Conservation (phyloP, 2,797 vertebrate genomes). For the Lepus oiostolus region DNA sequence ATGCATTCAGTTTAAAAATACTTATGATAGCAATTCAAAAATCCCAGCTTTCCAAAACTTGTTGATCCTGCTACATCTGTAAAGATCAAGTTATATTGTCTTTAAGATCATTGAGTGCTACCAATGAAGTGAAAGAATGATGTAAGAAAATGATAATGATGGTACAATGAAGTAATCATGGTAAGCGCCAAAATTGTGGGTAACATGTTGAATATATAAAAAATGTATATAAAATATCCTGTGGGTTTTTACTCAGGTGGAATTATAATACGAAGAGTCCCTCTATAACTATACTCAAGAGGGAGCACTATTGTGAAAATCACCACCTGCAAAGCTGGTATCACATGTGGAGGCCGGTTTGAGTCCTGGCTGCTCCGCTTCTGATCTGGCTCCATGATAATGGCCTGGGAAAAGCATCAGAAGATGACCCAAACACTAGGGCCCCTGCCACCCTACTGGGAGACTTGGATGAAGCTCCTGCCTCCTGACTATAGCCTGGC, state of each 20-base stretch:
- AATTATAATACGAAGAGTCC: not conserved
- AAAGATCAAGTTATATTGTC: not conserved
- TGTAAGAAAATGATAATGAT: not conserved
- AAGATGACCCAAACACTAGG: too few species aligned
- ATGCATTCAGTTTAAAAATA: conserved; percentile 17
- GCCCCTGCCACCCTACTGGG: too few species aligned
- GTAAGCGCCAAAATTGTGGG: not conserved
- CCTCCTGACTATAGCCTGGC: too few species aligned
- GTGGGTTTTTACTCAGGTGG: not conserved
- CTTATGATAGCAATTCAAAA: not conserved
- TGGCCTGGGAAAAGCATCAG: too few species aligned
- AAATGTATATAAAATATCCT: not conserved
- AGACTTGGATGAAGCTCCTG: too few species aligned
- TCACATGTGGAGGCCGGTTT: too few species aligned
- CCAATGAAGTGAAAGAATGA: not conserved
- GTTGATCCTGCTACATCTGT: not conserved
- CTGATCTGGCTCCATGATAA: too few species aligned
- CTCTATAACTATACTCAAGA: too few species aligned
- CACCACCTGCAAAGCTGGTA: too few species aligned
- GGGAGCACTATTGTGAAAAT: too few species aligned
- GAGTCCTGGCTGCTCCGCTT: too few species aligned
- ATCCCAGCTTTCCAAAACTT: not conserved
- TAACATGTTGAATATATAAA: not conserved
- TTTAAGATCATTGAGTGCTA: not conserved
- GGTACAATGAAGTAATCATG: not conserved